These are phyloP conservation scores for Catharus fuscescens DNA, from an alignment of 2,113 vertebrate genomes.

Conservation along the genomic window DNA sequence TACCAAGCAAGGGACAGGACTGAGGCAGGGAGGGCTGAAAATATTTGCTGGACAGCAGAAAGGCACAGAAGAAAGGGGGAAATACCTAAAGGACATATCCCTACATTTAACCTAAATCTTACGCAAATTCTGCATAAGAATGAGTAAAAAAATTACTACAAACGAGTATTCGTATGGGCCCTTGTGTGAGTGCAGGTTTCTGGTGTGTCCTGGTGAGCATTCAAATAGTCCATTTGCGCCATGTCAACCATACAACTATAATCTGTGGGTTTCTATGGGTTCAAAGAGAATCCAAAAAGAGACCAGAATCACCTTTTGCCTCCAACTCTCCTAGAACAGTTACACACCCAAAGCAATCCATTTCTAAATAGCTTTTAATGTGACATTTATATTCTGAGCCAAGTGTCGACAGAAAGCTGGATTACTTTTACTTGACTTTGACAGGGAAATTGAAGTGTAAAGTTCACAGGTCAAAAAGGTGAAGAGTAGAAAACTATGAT, in stretches of 20 bases:
- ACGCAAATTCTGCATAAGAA: not conserved
- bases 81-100: not conserved
- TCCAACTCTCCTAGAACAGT: not conserved
- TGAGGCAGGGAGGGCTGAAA: not conserved
- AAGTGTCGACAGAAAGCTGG: not conserved
- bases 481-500: not conserved
- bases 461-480: conserved; percentile 4
- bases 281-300: not conserved
- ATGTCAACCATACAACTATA: not conserved
- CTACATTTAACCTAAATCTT: not conserved
- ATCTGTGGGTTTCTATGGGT: not conserved
- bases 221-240: not conserved
- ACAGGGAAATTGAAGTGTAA: not conserved
- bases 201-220: not conserved
- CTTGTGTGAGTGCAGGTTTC: not conserved
- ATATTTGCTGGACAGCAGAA: not conserved
- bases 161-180: not conserved
- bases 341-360: not conserved
- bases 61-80: not conserved
- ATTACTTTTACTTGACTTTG: not conserved
- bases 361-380: not conserved
- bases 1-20: not conserved
- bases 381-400: not conserved
- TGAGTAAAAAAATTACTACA: not conserved
- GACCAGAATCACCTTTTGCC: not conserved